Evolutionary conservation across 2,888 invertebrate genomes (phyloP), one percentile per base, ranked within the genome.

Genomic region (Hoplodrina ambigua): DNA sequence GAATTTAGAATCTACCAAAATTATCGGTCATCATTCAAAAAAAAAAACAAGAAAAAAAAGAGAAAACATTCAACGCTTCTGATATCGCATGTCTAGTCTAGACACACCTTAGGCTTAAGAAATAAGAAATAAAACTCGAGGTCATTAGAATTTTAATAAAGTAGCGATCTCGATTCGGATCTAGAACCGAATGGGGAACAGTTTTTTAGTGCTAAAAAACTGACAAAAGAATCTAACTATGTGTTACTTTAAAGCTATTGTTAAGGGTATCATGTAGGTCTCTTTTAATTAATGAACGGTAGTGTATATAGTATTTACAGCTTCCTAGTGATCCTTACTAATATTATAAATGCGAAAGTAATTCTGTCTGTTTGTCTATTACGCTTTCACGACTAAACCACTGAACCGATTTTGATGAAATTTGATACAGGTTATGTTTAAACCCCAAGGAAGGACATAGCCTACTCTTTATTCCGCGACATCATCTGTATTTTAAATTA

Each of bases 91-190:
- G 6, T 46, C 33, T 37, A 41, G 44, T 63, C 54, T 63, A 75
- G 49, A 59, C 56, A 33, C 64, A 49, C 57, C 64, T 53, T 66
- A 50, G 50, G 1, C 19, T 8, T 56, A 63, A 33, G 17, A 54
- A 69, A 72, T 49, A 63, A 33, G 11, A 54, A 69, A 72, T 49
- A 69, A 67, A 65, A 74, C 49, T 33, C 20, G 52, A 78, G 72
- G 17, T 72, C 80, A 81, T 81, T 78, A 72, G 56, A 59, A 55
- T 58, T 72, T 62, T 60, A 81, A 81, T 72, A 81, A 65, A 63
- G 75, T 46, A 60, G 57, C 57, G 50, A 56, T 81, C 67, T 75
- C 69, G 66, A 57, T 59, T 69, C 46, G 7, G 52, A 49, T 78
- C 62, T 81, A 62, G 69, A 61, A 67, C 10, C 66, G 52, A 69